These are phyloP conservation scores for Psittacus erithacus DNA, from an alignment of 2,113 vertebrate species.

Conservation along the genomic window DNA sequence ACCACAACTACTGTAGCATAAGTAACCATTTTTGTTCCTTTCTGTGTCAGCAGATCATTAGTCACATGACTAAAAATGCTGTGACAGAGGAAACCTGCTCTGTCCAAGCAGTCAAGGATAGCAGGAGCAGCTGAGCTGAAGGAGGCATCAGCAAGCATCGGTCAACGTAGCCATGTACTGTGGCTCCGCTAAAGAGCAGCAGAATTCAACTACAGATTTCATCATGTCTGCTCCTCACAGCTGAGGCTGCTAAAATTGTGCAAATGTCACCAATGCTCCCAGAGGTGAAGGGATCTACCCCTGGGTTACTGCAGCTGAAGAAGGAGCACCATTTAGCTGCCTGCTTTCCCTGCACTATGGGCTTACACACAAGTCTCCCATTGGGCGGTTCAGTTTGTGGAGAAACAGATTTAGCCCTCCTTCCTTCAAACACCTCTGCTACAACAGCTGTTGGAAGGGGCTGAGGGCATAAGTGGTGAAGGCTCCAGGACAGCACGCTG, in stretches of 20 bases:
- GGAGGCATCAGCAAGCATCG: background rate
- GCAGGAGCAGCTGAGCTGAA: background rate
- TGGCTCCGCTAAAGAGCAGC: background rate
- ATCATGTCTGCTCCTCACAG: background rate
- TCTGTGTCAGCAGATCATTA: background rate
- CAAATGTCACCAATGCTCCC: background rate
- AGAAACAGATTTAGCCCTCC: background rate
- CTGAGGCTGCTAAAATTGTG: background rate
- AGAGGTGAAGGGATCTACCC: background rate
- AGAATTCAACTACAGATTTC: background rate
- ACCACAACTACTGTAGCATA: fast-evolving
- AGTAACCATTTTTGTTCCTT: background rate
- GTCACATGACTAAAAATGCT: background rate
- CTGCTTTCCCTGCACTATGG: background rate
- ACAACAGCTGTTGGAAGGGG: background rate
- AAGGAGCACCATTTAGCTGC: background rate
- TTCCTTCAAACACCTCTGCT: background rate
- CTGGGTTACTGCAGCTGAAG: background rate
- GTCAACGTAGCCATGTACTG: background rate
- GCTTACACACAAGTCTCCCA: background rate
- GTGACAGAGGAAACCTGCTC: background rate
- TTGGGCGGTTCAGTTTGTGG: background rate
- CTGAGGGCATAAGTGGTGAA: background rate
- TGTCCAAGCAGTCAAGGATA: background rate
- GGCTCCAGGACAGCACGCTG: background rate